These are phyloP conservation scores for Terrapene triunguis DNA, from an alignment of 2,113 vertebrate genomes.

Conservation along the genomic window DNA sequence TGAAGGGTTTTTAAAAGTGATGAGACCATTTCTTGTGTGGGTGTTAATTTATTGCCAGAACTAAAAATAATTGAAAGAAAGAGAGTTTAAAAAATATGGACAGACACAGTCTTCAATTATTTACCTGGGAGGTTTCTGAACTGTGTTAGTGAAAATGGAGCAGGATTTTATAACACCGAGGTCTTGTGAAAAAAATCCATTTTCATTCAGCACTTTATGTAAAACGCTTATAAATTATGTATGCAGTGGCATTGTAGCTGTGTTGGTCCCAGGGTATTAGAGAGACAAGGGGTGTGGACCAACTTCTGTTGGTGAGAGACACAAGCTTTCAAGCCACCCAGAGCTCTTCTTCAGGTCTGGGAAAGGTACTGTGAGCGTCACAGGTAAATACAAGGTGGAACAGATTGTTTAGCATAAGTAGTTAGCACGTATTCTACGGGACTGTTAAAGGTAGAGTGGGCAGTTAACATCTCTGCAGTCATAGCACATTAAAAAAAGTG, in stretches of 20 bases:
- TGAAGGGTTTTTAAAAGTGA: conserved; percentile 13
- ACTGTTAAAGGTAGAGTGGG: too few species aligned
- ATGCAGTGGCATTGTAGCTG: not conserved
- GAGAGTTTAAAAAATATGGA: not conserved
- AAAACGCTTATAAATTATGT: conserved; percentile 22
- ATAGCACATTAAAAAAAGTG: not conserved
- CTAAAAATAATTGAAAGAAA: not conserved
- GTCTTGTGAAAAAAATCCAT: not conserved
- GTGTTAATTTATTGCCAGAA: conserved; percentile 1
- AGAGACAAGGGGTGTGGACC: not conserved
- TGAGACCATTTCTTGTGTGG: not conserved
- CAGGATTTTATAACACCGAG: not conserved
- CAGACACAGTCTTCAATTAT: not conserved
- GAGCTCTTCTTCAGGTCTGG: not conserved
- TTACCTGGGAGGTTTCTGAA: conserved; percentile 17
- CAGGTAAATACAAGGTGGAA: too few species aligned
- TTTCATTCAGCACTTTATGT: conserved; percentile 3
- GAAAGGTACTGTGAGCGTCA: not conserved
- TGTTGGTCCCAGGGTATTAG: not conserved
- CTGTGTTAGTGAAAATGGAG: conserved; percentile 7
- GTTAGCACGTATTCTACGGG: not conserved
- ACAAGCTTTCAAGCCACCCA: not conserved
- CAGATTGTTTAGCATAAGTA: not conserved
- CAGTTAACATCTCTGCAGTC: too few species aligned
- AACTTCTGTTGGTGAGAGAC: not conserved